Conservation (phyloP, 2,888 invertebrate species). For the Autographa pulchrina region DNA sequence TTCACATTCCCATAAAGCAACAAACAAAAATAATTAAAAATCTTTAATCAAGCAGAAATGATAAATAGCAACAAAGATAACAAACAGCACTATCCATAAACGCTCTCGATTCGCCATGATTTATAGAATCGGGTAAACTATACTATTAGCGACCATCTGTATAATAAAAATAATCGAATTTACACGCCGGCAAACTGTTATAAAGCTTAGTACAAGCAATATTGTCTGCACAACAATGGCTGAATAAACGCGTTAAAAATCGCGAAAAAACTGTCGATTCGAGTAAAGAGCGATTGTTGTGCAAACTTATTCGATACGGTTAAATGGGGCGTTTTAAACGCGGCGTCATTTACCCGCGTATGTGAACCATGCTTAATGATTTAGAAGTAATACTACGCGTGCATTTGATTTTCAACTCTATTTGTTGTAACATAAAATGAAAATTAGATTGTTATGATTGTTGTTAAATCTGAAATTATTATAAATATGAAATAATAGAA, state of each 20-base stretch:
- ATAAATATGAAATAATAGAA: constrained; percentile 44
- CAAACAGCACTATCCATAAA: constrained; percentile 52
- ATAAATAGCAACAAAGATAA: constrained; percentile 27
- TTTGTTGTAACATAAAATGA: background rate
- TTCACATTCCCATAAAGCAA: background rate
- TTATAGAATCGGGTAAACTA: constrained; percentile 78
- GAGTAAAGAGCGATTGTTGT: constrained; percentile 88
- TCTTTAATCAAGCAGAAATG: constrained; percentile 31
- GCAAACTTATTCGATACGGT: constrained; percentile 87
- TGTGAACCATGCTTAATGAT: constrained; percentile 87
- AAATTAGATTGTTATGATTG: background rate
- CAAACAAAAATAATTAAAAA: constrained; percentile 20
- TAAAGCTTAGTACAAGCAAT: constrained; percentile 71
- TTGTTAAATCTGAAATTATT: constrained; percentile 35
- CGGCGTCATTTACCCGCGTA: constrained; percentile 74
- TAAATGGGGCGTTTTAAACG: constrained; percentile 87
- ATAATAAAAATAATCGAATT: constrained; percentile 86
- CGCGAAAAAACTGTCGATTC: constrained; percentile 82
- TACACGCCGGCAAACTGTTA: constrained; percentile 81
- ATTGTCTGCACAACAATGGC: constrained; percentile 75
- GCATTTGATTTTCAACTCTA: constrained; percentile 34
- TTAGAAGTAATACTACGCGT: constrained; percentile 73
- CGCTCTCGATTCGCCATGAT: constrained; percentile 69
- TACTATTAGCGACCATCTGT: constrained; percentile 79
- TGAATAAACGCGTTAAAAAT: constrained; percentile 82